phyloP scores from a whole-genome alignment of 2,888 invertebrate species.

The Euzetes globulus region DNA sequence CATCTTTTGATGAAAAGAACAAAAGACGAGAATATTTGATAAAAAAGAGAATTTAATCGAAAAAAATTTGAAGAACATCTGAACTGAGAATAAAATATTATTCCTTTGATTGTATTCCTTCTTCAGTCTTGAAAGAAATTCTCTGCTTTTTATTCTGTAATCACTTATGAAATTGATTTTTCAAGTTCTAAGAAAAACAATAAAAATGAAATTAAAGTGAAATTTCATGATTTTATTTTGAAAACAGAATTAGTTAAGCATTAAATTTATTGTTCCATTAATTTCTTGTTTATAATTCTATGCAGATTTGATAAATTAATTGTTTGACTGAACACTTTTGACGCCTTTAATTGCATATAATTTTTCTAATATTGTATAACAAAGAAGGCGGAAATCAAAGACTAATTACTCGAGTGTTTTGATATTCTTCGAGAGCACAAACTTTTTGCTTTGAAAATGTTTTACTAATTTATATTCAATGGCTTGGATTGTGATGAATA shows the following conservation, averaged over 20 bases:
- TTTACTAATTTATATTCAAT: not conserved
- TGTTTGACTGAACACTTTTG: not conserved
- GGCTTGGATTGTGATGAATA: not conserved
- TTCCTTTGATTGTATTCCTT: not conserved
- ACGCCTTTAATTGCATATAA: not conserved
- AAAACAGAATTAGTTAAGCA: too few species aligned
- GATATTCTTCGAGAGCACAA: not conserved
- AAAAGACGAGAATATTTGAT: too few species aligned
- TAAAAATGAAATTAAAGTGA: too few species aligned
- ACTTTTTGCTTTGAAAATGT: not conserved
- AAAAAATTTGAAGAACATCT: not conserved
- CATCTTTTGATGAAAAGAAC: too few species aligned
- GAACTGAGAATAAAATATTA: conserved; percentile 1
- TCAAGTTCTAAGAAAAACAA: too few species aligned
- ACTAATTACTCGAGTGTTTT: not conserved
- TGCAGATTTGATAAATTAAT: not conserved
- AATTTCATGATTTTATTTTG: too few species aligned
- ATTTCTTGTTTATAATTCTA: too few species aligned
- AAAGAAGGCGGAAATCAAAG: conserved; percentile 2
- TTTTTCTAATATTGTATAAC: too few species aligned
- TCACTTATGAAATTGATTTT: not conserved
- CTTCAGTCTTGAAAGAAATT: not conserved
- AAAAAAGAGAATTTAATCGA: conserved; percentile 1
- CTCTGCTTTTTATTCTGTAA: not conserved
- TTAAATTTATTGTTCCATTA: too few species aligned